phyloP scores from a whole-genome alignment of 2,888 invertebrate species.

The Morpho deidamia region DNA sequence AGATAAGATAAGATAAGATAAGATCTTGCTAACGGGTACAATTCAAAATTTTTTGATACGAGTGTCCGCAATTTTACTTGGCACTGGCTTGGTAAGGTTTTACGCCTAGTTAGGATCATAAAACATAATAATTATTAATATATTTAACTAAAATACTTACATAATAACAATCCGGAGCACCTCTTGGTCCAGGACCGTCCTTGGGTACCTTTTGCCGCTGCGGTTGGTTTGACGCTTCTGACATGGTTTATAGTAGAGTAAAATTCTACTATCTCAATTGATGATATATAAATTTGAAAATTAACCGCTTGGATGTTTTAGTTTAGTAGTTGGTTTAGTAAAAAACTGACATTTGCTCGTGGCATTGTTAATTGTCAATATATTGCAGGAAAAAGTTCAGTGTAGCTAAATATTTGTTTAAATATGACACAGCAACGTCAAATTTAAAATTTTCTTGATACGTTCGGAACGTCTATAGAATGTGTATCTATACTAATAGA shows the following conservation, averaged over 20 bases:
- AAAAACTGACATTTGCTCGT: background rate
- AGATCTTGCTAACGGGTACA: too few species aligned
- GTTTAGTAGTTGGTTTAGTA: background rate
- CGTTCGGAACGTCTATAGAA: too few species aligned
- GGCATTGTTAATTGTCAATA: background rate
- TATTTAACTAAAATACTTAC: constrained; percentile 39
- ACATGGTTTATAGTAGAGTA: background rate
- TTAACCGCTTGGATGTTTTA: background rate
- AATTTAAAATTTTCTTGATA: too few species aligned
- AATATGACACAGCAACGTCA: too few species aligned
- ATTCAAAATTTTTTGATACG: too few species aligned
- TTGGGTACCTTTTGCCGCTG: constrained; percentile 45
- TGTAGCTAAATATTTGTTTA: too few species aligned
- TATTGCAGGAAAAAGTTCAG: background rate
- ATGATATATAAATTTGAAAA: background rate
- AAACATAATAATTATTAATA: too few species aligned
- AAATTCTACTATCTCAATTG: background rate
- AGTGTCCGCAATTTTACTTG: too few species aligned
- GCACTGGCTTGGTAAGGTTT: too few species aligned
- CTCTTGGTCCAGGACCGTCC: constrained; percentile 59
- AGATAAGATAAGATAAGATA: too few species aligned
- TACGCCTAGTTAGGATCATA: too few species aligned
- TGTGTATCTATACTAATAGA: too few species aligned
- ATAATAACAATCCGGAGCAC: constrained; percentile 58
- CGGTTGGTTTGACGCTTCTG: background rate